Evolutionary conservation across 1,140 invertebrate species (phyloP), one percentile per base, ranked within the genome.

Genomic region (Polypedilum vanderplanki): DNA sequence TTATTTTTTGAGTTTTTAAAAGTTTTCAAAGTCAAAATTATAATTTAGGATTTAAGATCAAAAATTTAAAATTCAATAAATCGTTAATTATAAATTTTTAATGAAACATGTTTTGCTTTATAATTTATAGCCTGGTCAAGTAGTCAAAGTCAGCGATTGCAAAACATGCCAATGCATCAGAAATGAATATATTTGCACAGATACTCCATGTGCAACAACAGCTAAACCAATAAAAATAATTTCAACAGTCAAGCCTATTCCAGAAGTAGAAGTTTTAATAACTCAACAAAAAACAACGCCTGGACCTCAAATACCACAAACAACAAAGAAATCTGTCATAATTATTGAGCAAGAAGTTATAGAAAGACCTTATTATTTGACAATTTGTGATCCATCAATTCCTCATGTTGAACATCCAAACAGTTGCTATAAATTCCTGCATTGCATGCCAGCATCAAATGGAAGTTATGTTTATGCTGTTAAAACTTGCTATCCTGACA

Each of bases 141-240:
- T 88, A 1, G 75, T 84, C 3, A 78, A 85, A n/a, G 85, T 86
- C 74, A 85, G 85, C 7, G 84, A 86, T 0, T 92, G 90, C 78
- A 85, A 87, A 79, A 85, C 86, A 17, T 94, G 92, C 77, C 91
- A 93, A 77, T 94, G 92, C 78, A 81, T 92, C 1, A 86, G 91
- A 77, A 92, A 93, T 81, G 85, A 85, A n/a, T 87, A 90, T 76
- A 83, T 88, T 74, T 91, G 90, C 79, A 87, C 87, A 79, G 82
- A 82, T 76, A 85, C 81, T 20, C 79, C 81, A 10, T 89, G 89
- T 76, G 57, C 67, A 2, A 78, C 75, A 41, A 73, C 75, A 41
- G 10, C 46, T n/a, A 12, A 57, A 15, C 46, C 46, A 57, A 57
- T 57, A 1, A 57, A 57, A 15, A 57, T 57, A 1, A 57, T 57